These are phyloP conservation scores for Drosophila subobscura DNA, from an alignment of 1,140 invertebrate species.

Conservation along the genomic window DNA sequence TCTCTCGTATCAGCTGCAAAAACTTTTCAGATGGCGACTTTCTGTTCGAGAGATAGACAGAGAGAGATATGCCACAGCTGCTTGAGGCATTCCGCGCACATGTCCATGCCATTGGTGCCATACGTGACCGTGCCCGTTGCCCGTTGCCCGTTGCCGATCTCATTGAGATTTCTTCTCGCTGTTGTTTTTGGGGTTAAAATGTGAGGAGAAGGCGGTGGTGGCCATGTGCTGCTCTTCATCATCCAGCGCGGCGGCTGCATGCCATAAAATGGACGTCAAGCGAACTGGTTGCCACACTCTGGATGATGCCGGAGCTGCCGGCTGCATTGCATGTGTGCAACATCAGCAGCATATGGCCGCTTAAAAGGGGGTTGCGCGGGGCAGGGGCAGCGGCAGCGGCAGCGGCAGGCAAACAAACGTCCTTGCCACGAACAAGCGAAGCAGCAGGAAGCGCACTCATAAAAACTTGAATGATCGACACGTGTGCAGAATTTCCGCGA, in stretches of 20 bases:
- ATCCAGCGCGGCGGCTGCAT: slow-evolving; percentile 36
- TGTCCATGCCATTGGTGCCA: slow-evolving; percentile 41
- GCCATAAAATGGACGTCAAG: slow-evolving; percentile 70
- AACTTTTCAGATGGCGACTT: slow-evolving; percentile 33
- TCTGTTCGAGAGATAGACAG: slow-evolving; percentile 28
- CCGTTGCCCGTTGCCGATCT: slow-evolving; percentile 19
- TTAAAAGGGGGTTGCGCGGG: slow-evolving; percentile 28
- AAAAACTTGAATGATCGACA: slow-evolving; percentile 75
- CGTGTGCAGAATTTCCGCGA: slow-evolving; percentile 75
- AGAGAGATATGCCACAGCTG: slow-evolving; percentile 61
- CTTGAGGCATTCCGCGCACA: slow-evolving; percentile 71
- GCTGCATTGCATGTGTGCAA: slow-evolving; percentile 65
- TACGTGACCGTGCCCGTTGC: neutral
- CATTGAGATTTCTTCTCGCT: slow-evolving; percentile 41
- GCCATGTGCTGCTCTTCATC: slow-evolving; percentile 60
- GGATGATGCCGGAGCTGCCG: slow-evolving; percentile 34
- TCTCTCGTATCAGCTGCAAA: slow-evolving; percentile 42
- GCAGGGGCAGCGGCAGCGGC: slow-evolving; percentile 47
- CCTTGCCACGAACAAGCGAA: slow-evolving; percentile 58
- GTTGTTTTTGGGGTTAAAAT: slow-evolving; percentile 61
- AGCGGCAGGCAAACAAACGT: slow-evolving; percentile 59
- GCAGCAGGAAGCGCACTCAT: slow-evolving; percentile 73
- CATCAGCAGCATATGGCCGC: slow-evolving; percentile 23
- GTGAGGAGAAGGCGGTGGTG: slow-evolving; percentile 48
- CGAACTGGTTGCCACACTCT: slow-evolving; percentile 65